A percentile compares a stretch with the other conserved stretches of the same genome.
phyloP scores from a whole-genome alignment of 2,888 invertebrate genomes.

The Parnassius orleans region DNA sequence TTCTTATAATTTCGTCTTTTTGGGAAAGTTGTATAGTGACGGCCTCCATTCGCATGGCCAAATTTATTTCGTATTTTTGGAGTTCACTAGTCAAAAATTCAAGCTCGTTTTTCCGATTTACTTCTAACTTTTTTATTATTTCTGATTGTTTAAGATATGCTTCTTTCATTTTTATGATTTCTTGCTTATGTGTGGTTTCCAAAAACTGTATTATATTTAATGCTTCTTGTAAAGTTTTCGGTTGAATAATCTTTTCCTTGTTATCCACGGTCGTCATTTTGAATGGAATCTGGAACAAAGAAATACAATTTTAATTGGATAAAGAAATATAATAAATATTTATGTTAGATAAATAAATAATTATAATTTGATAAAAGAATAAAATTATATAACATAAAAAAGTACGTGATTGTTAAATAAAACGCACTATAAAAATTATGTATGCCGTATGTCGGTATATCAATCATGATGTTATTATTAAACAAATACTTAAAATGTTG shows the following conservation, averaged over 20 bases:
- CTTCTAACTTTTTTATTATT: slow-evolving; percentile 67
- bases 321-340: too few relatives aligned
- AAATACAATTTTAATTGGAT: slow-evolving; percentile 22
- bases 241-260: slow-evolving; percentile 61
- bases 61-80: slow-evolving; percentile 70
- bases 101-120: slow-evolving; percentile 68
- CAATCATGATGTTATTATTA: too few relatives aligned
- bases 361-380: too few relatives aligned
- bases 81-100: slow-evolving; percentile 71
- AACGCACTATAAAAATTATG: too few relatives aligned
- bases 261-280: slow-evolving; percentile 48
- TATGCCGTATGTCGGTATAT: too few relatives aligned
- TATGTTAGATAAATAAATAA: too few relatives aligned
- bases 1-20: slow-evolving; percentile 66
- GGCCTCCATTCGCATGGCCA: slow-evolving; percentile 62
- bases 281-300: slow-evolving; percentile 52
- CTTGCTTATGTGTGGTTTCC: slow-evolving; percentile 70
- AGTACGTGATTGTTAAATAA: too few relatives aligned
- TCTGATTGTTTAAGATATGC: slow-evolving; percentile 62
- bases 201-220: slow-evolving; percentile 73
- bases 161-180: slow-evolving; percentile 63
- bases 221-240: slow-evolving; percentile 70
- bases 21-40: slow-evolving; percentile 65
- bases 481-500: too few relatives aligned
- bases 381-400: too few relatives aligned